Conservation (phyloP, 92 coral and sea anemone species). For the Paramuricea clavata region DNA sequence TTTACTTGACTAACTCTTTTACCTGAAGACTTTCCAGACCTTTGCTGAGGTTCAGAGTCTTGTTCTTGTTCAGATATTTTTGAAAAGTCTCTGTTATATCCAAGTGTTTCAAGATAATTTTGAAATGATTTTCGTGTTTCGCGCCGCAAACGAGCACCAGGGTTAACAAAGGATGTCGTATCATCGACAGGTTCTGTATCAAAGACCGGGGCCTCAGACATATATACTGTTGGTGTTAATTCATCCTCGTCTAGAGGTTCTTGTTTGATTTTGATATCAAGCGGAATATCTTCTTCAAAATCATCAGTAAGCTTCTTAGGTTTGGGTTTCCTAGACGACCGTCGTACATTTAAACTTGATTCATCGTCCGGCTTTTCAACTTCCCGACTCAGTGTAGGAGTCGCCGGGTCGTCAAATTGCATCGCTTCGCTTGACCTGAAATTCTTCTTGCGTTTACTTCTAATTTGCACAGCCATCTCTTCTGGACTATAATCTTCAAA, state of each 20-base stretch:
- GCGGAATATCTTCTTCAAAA: conserved; percentile 48
- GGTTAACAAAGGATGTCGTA: not conserved
- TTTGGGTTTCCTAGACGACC: conserved; percentile 97
- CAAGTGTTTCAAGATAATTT: conserved; percentile 72
- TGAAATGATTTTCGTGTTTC: conserved; percentile 83
- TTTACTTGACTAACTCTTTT: not conserved
- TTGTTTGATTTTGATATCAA: conserved; percentile 5
- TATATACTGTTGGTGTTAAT: not conserved
- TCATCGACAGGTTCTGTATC: not conserved
- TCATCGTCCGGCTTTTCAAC: conserved; percentile 11
- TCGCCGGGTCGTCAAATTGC: conserved; percentile 8
- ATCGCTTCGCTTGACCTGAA: conserved; percentile 12
- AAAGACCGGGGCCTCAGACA: conserved; percentile 5
- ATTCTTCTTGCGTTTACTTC: conserved; percentile 42
- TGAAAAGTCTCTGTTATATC: conserved; percentile 29
- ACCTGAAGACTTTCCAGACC: not conserved
- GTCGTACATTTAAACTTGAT: conserved; percentile 58
- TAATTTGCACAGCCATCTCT: conserved; percentile 18
- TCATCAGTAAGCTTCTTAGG: conserved; percentile 87
- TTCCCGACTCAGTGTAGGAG: not conserved
- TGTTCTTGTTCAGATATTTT: conserved; percentile 19
- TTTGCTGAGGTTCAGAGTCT: not conserved
- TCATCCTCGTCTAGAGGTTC: conserved; percentile 29
- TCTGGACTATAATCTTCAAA: not conserved
- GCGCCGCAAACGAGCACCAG: conserved; percentile 61